phyloP scores from a whole-genome alignment of 1,140 invertebrate genomes.

The Zaprionus tsacasi region DNA sequence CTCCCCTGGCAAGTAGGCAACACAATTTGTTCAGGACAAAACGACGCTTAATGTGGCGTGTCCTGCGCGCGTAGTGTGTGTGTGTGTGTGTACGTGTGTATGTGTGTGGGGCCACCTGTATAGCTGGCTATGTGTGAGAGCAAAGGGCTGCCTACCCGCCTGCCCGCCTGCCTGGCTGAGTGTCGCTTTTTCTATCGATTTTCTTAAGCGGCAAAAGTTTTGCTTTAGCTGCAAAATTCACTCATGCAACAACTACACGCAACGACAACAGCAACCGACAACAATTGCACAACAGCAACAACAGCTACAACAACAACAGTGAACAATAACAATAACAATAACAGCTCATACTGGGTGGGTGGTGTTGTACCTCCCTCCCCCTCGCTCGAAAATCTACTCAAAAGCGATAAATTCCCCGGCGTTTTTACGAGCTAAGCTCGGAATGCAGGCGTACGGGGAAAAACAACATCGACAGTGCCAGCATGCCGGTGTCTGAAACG shows the following conservation, averaged over 20 bases:
- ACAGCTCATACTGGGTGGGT: constrained; percentile 25
- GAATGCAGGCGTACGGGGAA: constrained; percentile 61
- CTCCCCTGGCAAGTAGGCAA: constrained; percentile 53
- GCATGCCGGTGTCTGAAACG: constrained; percentile 20
- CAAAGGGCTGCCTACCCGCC: constrained; percentile 6
- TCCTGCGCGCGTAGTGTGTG: constrained; percentile 34
- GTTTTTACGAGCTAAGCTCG: constrained; percentile 70
- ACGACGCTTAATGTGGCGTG: constrained; percentile 76
- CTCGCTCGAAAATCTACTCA: constrained; percentile 62
- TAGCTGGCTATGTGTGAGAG: not conserved
- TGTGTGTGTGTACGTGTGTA: constrained; percentile 19
- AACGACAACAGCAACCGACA: constrained; percentile 37
- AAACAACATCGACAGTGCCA: constrained; percentile 38
- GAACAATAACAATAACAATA: constrained; percentile 51
- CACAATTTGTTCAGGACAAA: constrained; percentile 73
- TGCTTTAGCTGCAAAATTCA: constrained; percentile 54
- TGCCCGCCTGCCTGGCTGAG: too few species aligned
- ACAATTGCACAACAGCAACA: constrained; percentile 65
- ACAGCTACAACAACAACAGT: constrained; percentile 16
- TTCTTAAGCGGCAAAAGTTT: constrained; percentile 71
- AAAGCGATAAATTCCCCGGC: constrained; percentile 76
- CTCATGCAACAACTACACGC: constrained; percentile 63
- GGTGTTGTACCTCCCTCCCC: constrained; percentile 30
- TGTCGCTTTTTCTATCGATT: constrained; percentile 63
- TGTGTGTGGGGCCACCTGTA: constrained; percentile 45